Evolutionary conservation across 2,113 vertebrate species (phyloP), one percentile per base, ranked within the genome.

Genomic region (Periophthalmodon schlosseri): DNA sequence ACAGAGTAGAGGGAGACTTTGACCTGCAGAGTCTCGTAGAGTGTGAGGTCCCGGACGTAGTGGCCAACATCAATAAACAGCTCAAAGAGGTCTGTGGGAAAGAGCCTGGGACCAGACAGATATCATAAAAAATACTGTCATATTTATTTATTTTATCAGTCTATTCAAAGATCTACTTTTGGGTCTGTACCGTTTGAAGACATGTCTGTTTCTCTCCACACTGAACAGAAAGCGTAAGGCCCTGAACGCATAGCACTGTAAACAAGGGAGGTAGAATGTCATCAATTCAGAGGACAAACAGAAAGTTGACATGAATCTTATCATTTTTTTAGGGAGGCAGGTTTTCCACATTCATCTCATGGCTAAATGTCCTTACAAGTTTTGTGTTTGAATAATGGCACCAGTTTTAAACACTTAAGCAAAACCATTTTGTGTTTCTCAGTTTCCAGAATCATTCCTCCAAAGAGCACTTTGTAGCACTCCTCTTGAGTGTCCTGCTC

Each of bases 21-120:
- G 14, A 86, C 92, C 58, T 95, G 94, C 79, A 98, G 85, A 5
- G 86, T 90, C 86, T 96, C 93, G 9, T 96, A 98, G 69, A 93
- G 93, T 46, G 90, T 8, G 70, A 96, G 96, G 80, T 96, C 95
- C 70, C 93, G 87, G n/a, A 96, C 90, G 33, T 97, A 97, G 89
- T 96, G 95, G 80, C 96, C 96, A 90, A 96, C 88, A 78, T 97
- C 96, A 84, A 98, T 97, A 91, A 98, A 97, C 89, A 94, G 85
- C 93, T 96, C 95, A 91, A 98, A 97, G 70, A 97, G 87, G 61
- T 95, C 94, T 20, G 95, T 89, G 80, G 95, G 94, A 88, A 98
- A 96, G 69, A 97, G 90, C 50, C 95, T 97, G 72, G 12, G 84
- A 87, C 6, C 61, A 23, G 28, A 77, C 67, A 73, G 39, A 69